Evolutionary conservation across 2,797 vertebrate genomes (phyloP).

Genomic region (Nyctibius grandis): DNA sequence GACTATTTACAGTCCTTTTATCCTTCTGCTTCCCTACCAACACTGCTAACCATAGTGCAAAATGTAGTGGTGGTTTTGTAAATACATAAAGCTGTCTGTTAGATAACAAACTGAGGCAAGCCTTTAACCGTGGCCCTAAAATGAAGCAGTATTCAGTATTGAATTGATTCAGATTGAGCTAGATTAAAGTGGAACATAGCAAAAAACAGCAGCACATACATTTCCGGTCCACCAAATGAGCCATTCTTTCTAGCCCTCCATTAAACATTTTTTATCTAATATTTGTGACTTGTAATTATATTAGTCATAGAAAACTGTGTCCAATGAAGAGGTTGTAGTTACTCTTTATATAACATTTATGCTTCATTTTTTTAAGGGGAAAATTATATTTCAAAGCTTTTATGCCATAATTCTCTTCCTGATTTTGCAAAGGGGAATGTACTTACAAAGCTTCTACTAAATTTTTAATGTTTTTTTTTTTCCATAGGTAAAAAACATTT

Average conservation of each 20-base stretch:
- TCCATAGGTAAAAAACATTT: constrained; percentile 20
- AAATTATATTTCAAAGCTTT: constrained; percentile 7
- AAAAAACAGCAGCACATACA: not conserved
- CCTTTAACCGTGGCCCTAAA: not conserved
- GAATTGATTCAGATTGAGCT: not conserved
- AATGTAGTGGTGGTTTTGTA: not conserved
- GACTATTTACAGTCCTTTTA: not conserved
- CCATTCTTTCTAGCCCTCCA: not conserved
- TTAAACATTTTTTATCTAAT: not conserved
- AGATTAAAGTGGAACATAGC: not conserved
- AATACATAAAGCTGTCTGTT: not conserved
- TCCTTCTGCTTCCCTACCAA: not conserved
- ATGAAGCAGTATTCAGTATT: not conserved
- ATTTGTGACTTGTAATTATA: not conserved
- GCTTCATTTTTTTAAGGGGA: not conserved
- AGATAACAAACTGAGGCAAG: not conserved
- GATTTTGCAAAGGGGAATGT: not conserved
- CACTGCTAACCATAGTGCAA: not conserved
- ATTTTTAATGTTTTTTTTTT: constrained; percentile 58
- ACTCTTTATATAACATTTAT: not conserved
- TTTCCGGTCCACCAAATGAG: not conserved
- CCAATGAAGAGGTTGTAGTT: not conserved
- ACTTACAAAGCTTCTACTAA: constrained; percentile 40
- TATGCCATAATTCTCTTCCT: not conserved
- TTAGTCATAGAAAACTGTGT: not conserved